Evolutionary conservation across 2,797 vertebrate genomes (phyloP), one percentile per base, ranked within the genome.

Genomic region (Trachurus trachurus): DNA sequence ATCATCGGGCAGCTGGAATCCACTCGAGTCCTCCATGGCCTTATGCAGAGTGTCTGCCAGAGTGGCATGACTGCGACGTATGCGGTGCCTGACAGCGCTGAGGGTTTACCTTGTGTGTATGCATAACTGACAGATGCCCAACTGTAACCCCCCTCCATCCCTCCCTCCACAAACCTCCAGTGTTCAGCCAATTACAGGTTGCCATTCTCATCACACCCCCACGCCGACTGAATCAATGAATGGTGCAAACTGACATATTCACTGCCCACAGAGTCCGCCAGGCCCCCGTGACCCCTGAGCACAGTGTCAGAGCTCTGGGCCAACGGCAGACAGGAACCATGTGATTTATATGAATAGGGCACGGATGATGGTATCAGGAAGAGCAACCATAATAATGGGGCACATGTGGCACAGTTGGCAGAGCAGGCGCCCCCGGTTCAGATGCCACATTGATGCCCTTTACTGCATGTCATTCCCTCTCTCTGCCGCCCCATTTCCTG

Each of bases 141-240:
- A 62, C 66, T 44, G 40, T 6, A 17, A 9, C 52, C 49, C 61
- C 60, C 13, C 34, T 17, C 54, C 59, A 49, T 42, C 62, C 34
- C 7, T 2, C 47, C 62, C 59, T 52, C 45, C 64, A 19, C 56
- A 54, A 44, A 66, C 53, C 34, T 59, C 50, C 13, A 42, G 49
- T 19, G 49, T 64, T 77, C 63, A 71, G 63, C 88, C 93, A 92
- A 92, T 93, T 84, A 81, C 66, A 76, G 44, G 45, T 59, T 34
- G 19, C 40, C 74, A 39, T 76, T 87, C 49, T 53, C 63, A 81
- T 85, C 71, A 86, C 89, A 78, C 84, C 74, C 87, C 85, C 53
- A 19, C 12, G 1, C 31, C 40, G 49, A 63, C 69, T 16, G 65
- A 84, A 80, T 89, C 81, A 82, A 72, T 88, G 74, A 76, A 59